Evolutionary conservation across 1,140 invertebrate species (phyloP).

Genomic region (Dolichoris vasculosae): DNA sequence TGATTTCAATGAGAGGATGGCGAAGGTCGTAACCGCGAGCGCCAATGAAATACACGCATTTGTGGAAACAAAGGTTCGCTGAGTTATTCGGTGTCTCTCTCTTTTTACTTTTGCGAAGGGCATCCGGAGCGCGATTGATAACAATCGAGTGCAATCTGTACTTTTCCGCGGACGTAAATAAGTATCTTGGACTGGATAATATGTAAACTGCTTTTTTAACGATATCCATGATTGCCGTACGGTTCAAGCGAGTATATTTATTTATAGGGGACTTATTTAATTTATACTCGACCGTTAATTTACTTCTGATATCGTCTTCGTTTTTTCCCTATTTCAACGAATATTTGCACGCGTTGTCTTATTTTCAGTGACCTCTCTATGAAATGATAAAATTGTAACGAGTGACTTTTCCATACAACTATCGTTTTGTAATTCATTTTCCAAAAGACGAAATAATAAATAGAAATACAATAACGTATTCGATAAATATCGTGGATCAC

Average conservation of each 20-base stretch:
- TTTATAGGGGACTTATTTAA: background rate
- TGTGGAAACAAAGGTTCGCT: slow-evolving; percentile 16
- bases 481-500: too few relatives aligned
- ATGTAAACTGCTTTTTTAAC: background rate
- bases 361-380: too few relatives aligned
- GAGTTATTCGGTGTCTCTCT: background rate
- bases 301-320: background rate
- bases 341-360: too few relatives aligned
- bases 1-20: slow-evolving; percentile 36
- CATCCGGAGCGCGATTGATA: background rate
- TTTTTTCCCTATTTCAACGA: background rate
- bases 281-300: background rate
- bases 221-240: too few relatives aligned
- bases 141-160: background rate
- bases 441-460: too few relatives aligned
- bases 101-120: background rate
- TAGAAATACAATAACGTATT: too few relatives aligned
- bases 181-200: background rate
- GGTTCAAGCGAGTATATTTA: background rate
- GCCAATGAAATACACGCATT: background rate
- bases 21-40: slow-evolving; percentile 21
- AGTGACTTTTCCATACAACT: too few relatives aligned
- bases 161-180: background rate
- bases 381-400: too few relatives aligned
- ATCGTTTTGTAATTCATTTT: too few relatives aligned